Conservation (phyloP, 1,140 invertebrate genomes). For the Drosophila prosaltans region DNA sequence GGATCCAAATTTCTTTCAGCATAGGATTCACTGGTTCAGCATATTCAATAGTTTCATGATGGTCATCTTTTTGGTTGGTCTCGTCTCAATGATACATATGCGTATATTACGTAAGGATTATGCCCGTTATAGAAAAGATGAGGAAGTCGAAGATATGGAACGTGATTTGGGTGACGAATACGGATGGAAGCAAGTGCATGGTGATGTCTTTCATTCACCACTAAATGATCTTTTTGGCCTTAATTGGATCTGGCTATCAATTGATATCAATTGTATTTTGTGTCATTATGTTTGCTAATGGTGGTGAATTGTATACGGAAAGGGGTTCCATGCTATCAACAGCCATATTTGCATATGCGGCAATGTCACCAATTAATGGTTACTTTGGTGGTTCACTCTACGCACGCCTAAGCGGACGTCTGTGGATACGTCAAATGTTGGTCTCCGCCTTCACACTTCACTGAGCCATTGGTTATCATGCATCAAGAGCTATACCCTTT, state of each 20-base stretch:
- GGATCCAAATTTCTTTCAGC: constrained; percentile 99
- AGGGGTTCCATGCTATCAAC: constrained; percentile 97
- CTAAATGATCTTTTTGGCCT: constrained; percentile 96
- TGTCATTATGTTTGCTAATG: constrained; percentile 97
- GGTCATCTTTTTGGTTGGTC: constrained; percentile 99
- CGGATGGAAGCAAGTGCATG: constrained; percentile 99
- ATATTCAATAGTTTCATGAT: constrained; percentile 99
- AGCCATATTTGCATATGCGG: constrained; percentile 99
- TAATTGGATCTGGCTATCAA: constrained; percentile 98
- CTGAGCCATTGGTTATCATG: constrained; percentile 99
- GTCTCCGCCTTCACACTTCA: constrained; percentile 98
- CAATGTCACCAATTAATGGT: constrained; percentile 98
- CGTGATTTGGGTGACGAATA: constrained; percentile 99
- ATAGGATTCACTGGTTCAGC: constrained; percentile 99
- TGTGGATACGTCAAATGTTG: constrained; percentile 99
- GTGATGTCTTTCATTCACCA: constrained; percentile 98
- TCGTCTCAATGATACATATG: constrained; percentile 99
- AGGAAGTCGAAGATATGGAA: constrained; percentile 99
- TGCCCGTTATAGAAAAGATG: constrained; percentile 98
- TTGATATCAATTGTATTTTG: constrained; percentile 94
- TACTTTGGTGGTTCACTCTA: constrained; percentile 99
- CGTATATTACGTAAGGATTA: constrained; percentile 99
- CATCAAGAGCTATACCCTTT: constrained; percentile 98
- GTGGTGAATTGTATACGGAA: constrained; percentile 99
- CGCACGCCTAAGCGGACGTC: constrained; percentile 95